These are phyloP conservation scores for Elgaria multicarinata DNA, from an alignment of 2,113 vertebrate species.

Conservation along the genomic window DNA sequence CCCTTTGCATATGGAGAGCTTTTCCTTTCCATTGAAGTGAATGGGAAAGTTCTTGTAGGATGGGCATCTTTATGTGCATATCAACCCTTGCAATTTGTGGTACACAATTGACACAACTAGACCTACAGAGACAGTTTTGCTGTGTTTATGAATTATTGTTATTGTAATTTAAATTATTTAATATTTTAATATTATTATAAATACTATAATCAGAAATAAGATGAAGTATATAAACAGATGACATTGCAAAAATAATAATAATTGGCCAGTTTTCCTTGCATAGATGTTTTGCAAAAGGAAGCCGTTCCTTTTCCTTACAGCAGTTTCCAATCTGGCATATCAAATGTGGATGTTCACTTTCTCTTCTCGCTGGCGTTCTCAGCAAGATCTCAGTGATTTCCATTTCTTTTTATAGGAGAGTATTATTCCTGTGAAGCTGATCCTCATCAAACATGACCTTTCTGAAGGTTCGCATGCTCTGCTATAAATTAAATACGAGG, in stretches of 20 bases:
- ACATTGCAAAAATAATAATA: not conserved
- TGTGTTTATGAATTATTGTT: not conserved
- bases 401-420: conserved; percentile 30
- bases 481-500: conserved; percentile 39
- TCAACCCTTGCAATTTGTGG: not conserved
- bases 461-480: conserved; percentile 22
- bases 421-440: conserved; percentile 22
- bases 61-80: not conserved
- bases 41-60: not conserved
- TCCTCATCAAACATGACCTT: conserved; percentile 44
- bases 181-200: not conserved
- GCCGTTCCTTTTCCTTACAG: not conserved
- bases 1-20: not conserved
- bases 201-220: not conserved
- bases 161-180: not conserved
- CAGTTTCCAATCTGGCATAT: not conserved
- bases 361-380: not conserved
- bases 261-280: not conserved
- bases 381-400: not conserved
- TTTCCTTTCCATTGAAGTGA: not conserved
- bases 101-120: not conserved
- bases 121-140: not conserved
- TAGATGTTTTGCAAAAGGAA: not conserved
- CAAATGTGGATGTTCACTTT: not conserved
- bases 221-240: not conserved